Evolutionary conservation across 2,113 vertebrate genomes (phyloP).

Genomic region (Rhinoptilus africanus): DNA sequence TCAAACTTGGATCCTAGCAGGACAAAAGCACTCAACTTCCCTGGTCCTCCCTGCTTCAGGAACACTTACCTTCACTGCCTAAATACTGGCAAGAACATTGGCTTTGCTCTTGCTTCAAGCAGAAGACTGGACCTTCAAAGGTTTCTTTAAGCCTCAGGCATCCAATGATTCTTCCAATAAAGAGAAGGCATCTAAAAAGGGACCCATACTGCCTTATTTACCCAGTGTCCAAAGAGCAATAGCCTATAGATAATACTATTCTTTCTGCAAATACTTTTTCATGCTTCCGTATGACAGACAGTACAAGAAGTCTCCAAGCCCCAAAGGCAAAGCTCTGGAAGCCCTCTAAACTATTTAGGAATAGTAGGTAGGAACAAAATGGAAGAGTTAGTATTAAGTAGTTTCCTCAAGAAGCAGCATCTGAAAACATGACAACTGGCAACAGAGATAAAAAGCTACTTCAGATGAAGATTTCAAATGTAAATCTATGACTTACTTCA

Average conservation of each 20-base stretch:
- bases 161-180: neutral
- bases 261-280: neutral
- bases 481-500: neutral
- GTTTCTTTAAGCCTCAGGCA: neutral
- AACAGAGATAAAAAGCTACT: neutral
- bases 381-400: neutral
- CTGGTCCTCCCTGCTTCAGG: neutral
- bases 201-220: neutral
- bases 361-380: neutral
- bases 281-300: neutral
- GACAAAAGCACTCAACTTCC: neutral
- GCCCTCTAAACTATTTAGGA: neutral
- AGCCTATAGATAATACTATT: neutral
- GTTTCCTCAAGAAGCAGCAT: neutral
- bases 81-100: neutral
- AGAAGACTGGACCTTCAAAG: neutral
- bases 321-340: neutral
- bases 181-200: no score
- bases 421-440: neutral
- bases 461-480: neutral
- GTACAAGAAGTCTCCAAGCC: neutral
- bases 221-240: accelerated
- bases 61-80: neutral
- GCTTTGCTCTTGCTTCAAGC: neutral
- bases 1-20: neutral